Percentiles rank a stretch among this genome's conserved stretches.
Conservation (phyloP, 2,113 vertebrate species). For the Phyllostomus hastatus region DNA sequence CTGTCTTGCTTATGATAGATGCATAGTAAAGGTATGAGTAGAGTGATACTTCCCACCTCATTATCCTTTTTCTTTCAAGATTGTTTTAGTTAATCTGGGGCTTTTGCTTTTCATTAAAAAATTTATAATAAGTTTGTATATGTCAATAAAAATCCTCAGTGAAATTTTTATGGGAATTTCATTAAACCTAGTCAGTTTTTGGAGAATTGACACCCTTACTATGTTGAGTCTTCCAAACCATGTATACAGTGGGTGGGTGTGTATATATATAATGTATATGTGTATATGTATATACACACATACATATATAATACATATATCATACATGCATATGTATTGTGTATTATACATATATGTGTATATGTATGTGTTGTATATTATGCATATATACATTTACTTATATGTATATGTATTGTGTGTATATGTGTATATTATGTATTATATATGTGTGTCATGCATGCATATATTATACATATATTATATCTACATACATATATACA, state of each 20-base stretch:
- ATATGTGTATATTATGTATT: no score
- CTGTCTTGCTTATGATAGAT: neutral
- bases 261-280: no score
- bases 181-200: neutral
- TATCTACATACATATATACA: no score
- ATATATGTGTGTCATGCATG: no score
- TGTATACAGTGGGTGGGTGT: neutral
- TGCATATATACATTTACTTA: no score
- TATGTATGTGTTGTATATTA: neutral
- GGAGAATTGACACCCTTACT: neutral
- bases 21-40: neutral
- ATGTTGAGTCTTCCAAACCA: neutral
- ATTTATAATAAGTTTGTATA: neutral
- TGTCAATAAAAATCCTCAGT: neutral
- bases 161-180: neutral
- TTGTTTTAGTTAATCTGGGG: neutral
- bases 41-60: neutral
- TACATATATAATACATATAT: no score
- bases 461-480: no score
- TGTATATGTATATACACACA: no score
- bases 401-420: no score
- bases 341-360: no score
- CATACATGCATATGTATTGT: no score
- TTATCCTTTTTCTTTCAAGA: neutral
- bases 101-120: neutral